Evolutionary conservation across 2,113 vertebrate genomes (phyloP).

Genomic region (Leuciscus idus): DNA sequence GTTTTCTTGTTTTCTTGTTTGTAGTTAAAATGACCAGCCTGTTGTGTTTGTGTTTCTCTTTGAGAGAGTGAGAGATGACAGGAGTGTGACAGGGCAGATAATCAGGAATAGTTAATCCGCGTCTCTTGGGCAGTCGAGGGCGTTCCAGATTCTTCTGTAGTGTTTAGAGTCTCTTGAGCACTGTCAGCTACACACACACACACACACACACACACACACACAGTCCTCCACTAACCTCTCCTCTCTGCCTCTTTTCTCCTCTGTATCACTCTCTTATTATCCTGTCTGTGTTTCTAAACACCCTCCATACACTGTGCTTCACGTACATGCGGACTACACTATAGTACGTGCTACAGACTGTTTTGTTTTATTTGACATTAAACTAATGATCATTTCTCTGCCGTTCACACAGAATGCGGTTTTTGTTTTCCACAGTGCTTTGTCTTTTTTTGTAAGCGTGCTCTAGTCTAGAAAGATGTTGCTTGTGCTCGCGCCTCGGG

Average conservation of each 20-base stretch:
- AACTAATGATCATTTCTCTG: neutral
- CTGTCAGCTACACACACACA: neutral
- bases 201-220: neutral
- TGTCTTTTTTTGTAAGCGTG: too few relatives aligned
- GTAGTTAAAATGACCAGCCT: neutral
- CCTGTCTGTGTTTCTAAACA: neutral
- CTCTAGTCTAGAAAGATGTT: too few relatives aligned
- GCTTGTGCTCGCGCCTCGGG: too few relatives aligned
- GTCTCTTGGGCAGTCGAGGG: neutral
- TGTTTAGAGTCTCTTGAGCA: slow-evolving; percentile 34
- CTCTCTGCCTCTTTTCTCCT: slow-evolving; percentile 8
- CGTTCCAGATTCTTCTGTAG: slow-evolving; percentile 18
- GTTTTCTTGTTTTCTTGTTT: neutral
- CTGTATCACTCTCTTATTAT: slow-evolving; percentile 4
- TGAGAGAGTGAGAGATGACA: slow-evolving; percentile 8
- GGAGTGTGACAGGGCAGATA: slow-evolving; percentile 34
- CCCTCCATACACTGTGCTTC: neutral
- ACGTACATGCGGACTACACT: neutral
- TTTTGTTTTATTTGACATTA: neutral
- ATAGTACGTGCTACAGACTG: too few relatives aligned
- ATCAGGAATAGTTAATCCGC: slow-evolving; percentile 42
- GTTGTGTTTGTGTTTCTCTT: slow-evolving; percentile 12
- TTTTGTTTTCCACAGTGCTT: neutral
- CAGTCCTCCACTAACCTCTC: slow-evolving; percentile 4
- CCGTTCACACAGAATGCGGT: neutral